Base-by-base conservation (phyloP, 2,113 vertebrate species). In the Haemorhous mexicanus region DNA sequence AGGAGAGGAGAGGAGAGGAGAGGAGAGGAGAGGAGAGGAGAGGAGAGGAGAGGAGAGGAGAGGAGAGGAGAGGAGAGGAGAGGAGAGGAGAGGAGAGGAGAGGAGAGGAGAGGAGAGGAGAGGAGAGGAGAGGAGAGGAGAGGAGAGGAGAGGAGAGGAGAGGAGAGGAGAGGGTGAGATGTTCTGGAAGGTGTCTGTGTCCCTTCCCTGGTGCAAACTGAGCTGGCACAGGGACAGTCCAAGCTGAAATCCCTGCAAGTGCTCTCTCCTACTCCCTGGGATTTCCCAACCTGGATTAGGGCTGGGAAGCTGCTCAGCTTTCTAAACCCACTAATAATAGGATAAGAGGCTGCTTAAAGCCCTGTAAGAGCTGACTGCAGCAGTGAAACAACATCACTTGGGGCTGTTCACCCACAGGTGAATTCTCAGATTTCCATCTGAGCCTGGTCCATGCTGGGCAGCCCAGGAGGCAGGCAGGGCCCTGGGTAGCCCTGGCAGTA, bases 341-440 rank as follows among this genome's bases (percentile, higher is more conserved):
- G 26, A 13, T 17, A 7, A 21, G 10, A 4, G 6, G 46, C 22
- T 55, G 46, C 16, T 64, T 1, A 2, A 74, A 74, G 62, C 16
- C 22, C 28, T 0, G 22, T 14, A 12, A 37, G n/a, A 30, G 19
- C 47, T 12, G 69, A 55, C 11, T 18, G 19, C 24, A 61, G 64
- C 1, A 1, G 53, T 4, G 55, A 19, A 2, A 3, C 50, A 28
- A 18, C 50, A 6, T 11, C 27, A 8, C 35, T 12, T 28, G 12
- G 28, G 37, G 76, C 67, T 1, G 0, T 18, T 32, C 52, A 53
- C 28, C 26, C 28, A 1, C 7, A 28, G 49, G 37, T 12, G 73
- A 44, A n/a, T 28, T 17, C 32, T 17, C 26, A 19, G 27, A 9
- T 52, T 59, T 55, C 18, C 6, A 10, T 9, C 10, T 0, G 7